These are phyloP conservation scores for Drosophila phalerata DNA, from an alignment of 2,888 invertebrate species.

Conservation along the genomic window DNA sequence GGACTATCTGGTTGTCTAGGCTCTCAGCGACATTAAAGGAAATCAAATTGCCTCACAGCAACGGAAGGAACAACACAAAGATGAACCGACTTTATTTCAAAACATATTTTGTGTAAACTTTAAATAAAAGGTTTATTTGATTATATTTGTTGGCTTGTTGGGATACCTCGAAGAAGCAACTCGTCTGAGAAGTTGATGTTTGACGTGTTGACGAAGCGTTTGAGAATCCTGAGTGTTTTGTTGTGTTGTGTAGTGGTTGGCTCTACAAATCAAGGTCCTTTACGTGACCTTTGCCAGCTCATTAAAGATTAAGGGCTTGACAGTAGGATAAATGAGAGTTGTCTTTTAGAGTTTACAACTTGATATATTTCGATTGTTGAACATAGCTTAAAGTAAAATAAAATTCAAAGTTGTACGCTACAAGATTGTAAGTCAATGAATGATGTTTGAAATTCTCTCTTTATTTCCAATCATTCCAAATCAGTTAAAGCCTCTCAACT, in stretches of 20 bases:
- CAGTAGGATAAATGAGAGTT: conserved; percentile 37
- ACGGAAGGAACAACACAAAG: conserved; percentile 1
- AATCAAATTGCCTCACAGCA: conserved; percentile 15
- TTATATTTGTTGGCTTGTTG: conserved; percentile 11
- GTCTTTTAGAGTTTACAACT: conserved; percentile 9
- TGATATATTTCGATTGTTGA: conserved; percentile 3
- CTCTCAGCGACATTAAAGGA: conserved; percentile 27
- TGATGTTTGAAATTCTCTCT: not conserved
- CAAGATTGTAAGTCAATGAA: too few species aligned
- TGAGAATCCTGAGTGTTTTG: not conserved
- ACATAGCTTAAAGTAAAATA: not conserved
- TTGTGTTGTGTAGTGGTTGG: conserved; percentile 1
- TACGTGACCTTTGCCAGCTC: conserved; percentile 23
- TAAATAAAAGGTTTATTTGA: conserved; percentile 25
- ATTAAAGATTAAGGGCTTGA: conserved; percentile 35
- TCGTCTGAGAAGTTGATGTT: conserved; percentile 1
- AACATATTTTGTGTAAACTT: conserved; percentile 24
- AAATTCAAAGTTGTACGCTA: conserved; percentile 3
- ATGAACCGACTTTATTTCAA: conserved; percentile 5
- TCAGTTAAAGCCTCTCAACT: not conserved
- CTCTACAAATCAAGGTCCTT: conserved; percentile 13
- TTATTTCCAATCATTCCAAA: not conserved
- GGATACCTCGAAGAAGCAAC: conserved; percentile 11
- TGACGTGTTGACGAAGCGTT: conserved; percentile 21
- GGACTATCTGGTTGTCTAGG: not conserved